Percentiles rank a stretch among this genome's conserved stretches.
phyloP scores from a whole-genome alignment of 2,113 vertebrate species.

The Mionectes macconnelli region DNA sequence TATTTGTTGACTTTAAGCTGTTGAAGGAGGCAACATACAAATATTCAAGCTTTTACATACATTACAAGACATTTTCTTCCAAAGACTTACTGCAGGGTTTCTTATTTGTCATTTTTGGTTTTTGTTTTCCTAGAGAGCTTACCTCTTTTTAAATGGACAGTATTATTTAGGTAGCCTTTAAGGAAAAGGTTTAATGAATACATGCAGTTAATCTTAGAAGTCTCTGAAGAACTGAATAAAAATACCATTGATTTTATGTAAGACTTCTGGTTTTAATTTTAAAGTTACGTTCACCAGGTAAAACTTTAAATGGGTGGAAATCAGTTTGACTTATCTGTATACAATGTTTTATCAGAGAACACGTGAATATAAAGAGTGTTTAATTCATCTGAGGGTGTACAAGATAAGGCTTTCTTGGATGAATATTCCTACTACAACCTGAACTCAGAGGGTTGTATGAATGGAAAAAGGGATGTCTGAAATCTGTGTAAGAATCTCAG shows the following conservation, averaged over 20 bases:
- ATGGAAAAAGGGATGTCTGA: not conserved
- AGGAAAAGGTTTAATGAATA: not conserved
- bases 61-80: not conserved
- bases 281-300: not conserved
- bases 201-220: not conserved
- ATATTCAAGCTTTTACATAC: not conserved
- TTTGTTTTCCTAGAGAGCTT: not conserved
- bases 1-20: not conserved
- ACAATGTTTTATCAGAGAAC: not conserved
- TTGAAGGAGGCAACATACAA: not conserved
- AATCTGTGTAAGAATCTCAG: not conserved
- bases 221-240: conserved; percentile 34
- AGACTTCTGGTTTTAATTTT: conserved; percentile 1
- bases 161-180: not conserved
- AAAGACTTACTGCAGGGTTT: not conserved
- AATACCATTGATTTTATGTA: not conserved
- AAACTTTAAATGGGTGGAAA: not conserved
- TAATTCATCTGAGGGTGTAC: not conserved
- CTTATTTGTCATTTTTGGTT: not conserved
- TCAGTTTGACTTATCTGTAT: not conserved
- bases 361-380: not conserved
- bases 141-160: not conserved
- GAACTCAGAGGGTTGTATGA: not conserved
- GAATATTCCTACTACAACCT: not conserved
- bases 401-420: not conserved